Evolutionary conservation across 2,888 invertebrate species (phyloP).

Genomic region (Nineta flava): DNA sequence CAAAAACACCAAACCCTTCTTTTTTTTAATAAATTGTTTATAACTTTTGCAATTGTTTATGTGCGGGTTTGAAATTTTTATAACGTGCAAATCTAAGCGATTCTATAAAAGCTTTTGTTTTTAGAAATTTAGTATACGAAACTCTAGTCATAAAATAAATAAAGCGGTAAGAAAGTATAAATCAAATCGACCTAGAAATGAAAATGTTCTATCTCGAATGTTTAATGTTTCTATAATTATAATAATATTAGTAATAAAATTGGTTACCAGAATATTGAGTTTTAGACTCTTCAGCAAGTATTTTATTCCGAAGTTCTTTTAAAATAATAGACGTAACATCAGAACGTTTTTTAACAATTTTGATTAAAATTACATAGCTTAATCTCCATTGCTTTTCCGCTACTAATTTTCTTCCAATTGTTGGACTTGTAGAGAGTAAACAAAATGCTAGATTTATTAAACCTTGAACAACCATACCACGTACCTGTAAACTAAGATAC

Average conservation of each 20-base stretch:
- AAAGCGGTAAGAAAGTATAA: no score
- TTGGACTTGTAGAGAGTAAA: slow-evolving; percentile 22
- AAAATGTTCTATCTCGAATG: no score
- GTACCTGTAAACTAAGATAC: slow-evolving; percentile 27
- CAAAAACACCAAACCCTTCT: no score
- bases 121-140: no score
- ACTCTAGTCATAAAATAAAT: no score
- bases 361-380: slow-evolving; percentile 38
- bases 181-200: no score
- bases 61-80: no score
- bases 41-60: no score
- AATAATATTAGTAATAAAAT: neutral
- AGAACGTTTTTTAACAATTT: slow-evolving; percentile 38
- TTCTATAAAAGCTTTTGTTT: no score
- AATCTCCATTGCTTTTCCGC: slow-evolving; percentile 29
- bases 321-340: slow-evolving; percentile 36
- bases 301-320: slow-evolving; percentile 36
- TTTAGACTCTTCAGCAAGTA: slow-evolving; percentile 35
- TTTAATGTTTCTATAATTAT: neutral
- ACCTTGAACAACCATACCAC: slow-evolving; percentile 30
- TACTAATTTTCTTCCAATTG: slow-evolving; percentile 20
- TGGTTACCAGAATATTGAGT: slow-evolving; percentile 38
- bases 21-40: no score
- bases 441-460: slow-evolving; percentile 28
- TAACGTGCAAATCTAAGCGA: no score